Evolutionary conservation across 2,113 vertebrate species (phyloP).

Genomic region (Hepsetus odoe): DNA sequence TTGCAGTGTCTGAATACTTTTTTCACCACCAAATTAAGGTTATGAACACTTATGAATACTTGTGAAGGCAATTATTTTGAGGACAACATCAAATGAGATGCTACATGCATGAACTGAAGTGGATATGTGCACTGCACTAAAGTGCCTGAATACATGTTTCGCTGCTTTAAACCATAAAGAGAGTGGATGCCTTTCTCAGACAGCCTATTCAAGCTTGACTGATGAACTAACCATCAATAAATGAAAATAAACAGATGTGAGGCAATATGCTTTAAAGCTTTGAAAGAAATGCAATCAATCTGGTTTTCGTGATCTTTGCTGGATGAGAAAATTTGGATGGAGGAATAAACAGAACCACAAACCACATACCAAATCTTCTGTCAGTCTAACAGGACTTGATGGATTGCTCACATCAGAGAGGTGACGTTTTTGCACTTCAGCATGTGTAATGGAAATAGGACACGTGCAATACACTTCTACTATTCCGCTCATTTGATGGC

Average conservation of each 20-base stretch:
- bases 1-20: too few relatives aligned
- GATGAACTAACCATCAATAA: too few relatives aligned
- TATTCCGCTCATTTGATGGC: conserved; percentile 29
- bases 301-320: not conserved
- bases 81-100: too few relatives aligned
- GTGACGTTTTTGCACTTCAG: conserved; percentile 41
- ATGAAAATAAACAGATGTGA: conserved; percentile 22
- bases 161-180: not conserved
- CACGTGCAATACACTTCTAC: not conserved
- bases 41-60: too few relatives aligned
- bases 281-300: not conserved
- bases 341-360: not conserved
- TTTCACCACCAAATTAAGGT: too few relatives aligned
- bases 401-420: conserved; percentile 34
- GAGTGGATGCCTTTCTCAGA: not conserved
- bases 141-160: too few relatives aligned
- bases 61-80: too few relatives aligned
- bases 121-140: too few relatives aligned
- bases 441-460: conserved; percentile 12
- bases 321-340: not conserved
- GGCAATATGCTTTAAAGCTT: not conserved
- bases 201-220: conserved; percentile 27
- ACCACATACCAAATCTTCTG: conserved; percentile 8
- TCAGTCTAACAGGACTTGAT: conserved; percentile 31
- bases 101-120: too few relatives aligned